These are phyloP conservation scores for Marcusenius ussheri DNA, from an alignment of 2,113 vertebrate genomes.

Conservation along the genomic window DNA sequence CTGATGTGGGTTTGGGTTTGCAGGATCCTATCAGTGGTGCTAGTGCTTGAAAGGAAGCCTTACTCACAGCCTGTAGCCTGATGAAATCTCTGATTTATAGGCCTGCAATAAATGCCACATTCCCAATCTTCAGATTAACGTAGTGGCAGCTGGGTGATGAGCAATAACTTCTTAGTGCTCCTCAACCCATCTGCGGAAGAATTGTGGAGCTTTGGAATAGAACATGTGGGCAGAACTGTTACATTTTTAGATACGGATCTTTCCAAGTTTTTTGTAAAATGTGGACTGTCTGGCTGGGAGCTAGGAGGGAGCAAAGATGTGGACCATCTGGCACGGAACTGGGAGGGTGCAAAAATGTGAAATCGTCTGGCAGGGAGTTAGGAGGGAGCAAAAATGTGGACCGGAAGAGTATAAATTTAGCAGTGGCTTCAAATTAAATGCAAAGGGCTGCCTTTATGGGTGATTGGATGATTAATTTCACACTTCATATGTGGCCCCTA, in stretches of 20 bases:
- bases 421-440: background rate
- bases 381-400: background rate
- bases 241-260: background rate
- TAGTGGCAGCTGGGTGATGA: background rate
- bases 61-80: background rate
- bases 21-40: background rate
- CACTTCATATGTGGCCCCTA: background rate
- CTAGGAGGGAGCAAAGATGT: background rate
- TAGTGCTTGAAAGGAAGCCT: background rate
- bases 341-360: background rate
- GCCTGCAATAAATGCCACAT: background rate
- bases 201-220: background rate
- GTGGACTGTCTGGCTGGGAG: background rate
- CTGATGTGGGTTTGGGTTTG: background rate
- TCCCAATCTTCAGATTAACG: constrained; percentile 2
- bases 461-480: background rate
- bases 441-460: background rate
- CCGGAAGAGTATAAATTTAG: background rate
- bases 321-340: background rate
- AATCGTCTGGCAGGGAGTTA: background rate
- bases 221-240: background rate
- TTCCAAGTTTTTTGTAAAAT: background rate
- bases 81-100: constrained; percentile 15
- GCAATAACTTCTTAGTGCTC: background rate
- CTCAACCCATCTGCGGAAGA: background rate